phyloP scores from a whole-genome alignment of 2,113 vertebrate genomes.

The Zosterops japonicus region DNA sequence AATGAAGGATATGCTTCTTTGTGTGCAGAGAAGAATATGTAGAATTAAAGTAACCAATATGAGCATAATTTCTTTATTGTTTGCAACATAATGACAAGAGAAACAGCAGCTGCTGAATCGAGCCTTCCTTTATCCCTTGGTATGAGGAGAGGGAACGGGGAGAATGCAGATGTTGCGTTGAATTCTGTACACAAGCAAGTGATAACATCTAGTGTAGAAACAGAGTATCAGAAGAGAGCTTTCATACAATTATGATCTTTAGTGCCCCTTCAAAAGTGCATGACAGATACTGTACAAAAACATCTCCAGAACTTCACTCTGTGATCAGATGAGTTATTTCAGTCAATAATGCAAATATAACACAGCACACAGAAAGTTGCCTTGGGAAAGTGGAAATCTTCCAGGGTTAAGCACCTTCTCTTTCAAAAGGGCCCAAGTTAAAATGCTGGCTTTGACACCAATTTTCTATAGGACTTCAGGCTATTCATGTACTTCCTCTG shows the following conservation, averaged over 20 bases:
- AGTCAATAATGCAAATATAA: conserved; percentile 25
- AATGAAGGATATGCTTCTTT: not conserved
- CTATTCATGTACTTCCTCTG: conserved; percentile 30
- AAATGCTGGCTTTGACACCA: conserved; percentile 46
- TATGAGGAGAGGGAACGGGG: not conserved
- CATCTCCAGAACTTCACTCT: not conserved
- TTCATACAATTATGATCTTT: not conserved
- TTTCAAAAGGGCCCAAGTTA: not conserved
- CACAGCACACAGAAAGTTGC: not conserved
- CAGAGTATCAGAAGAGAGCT: not conserved
- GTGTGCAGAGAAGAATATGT: not conserved
- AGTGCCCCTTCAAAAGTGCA: not conserved
- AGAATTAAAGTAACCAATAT: not conserved
- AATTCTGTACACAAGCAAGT: not conserved
- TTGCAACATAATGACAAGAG: not conserved
- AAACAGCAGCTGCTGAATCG: not conserved
- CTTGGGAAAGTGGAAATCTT: conserved; percentile 3
- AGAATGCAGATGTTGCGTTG: not conserved
- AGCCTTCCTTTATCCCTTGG: not conserved
- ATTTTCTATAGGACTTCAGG: conserved; percentile 56
- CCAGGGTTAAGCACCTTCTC: not conserved
- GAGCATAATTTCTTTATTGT: not conserved
- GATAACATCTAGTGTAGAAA: not conserved
- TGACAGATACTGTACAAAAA: not conserved
- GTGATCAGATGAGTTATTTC: not conserved